Conservation (phyloP, 2,888 invertebrate genomes). For the Bibio marci region DNA sequence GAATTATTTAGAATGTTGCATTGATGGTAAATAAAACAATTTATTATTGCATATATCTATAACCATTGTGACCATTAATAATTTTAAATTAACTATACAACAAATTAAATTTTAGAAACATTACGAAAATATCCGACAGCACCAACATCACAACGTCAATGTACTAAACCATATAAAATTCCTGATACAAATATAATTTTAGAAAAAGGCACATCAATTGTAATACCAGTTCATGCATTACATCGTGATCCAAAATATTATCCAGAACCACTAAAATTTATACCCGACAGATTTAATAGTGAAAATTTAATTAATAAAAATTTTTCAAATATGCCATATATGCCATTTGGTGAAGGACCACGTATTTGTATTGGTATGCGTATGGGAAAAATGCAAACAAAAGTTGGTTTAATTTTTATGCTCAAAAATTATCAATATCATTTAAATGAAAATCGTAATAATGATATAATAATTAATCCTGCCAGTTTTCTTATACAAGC, state of each 20-base stretch:
- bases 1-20: slow-evolving; percentile 5
- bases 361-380: slow-evolving; percentile 22
- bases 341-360: too few species aligned
- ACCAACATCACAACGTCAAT: slow-evolving; percentile 24
- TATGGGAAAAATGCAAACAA: slow-evolving; percentile 3
- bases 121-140: slow-evolving; percentile 30
- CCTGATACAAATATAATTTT: slow-evolving; percentile 21
- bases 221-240: slow-evolving; percentile 26
- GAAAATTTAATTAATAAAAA: slow-evolving; percentile 11
- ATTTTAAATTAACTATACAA: too few species aligned
- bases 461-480: not conserved
- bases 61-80: too few species aligned
- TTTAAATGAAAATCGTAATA: not conserved
- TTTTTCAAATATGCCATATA: slow-evolving; percentile 13
- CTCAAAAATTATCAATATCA: not conserved
- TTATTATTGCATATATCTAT: too few species aligned
- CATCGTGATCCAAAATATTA: slow-evolving; percentile 29
- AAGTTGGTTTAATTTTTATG: slow-evolving; percentile 3
- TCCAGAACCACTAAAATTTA: slow-evolving; percentile 27
- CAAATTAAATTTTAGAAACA: slow-evolving; percentile 20
- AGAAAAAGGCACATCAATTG: slow-evolving; percentile 24
- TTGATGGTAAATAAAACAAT: slow-evolving; percentile 2
- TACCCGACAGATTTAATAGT: slow-evolving; percentile 27
- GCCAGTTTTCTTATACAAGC: too few species aligned
- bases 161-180: slow-evolving; percentile 23